Evolutionary conservation across 1,140 invertebrate species (phyloP).

Genomic region (Ceratitis capitata): DNA sequence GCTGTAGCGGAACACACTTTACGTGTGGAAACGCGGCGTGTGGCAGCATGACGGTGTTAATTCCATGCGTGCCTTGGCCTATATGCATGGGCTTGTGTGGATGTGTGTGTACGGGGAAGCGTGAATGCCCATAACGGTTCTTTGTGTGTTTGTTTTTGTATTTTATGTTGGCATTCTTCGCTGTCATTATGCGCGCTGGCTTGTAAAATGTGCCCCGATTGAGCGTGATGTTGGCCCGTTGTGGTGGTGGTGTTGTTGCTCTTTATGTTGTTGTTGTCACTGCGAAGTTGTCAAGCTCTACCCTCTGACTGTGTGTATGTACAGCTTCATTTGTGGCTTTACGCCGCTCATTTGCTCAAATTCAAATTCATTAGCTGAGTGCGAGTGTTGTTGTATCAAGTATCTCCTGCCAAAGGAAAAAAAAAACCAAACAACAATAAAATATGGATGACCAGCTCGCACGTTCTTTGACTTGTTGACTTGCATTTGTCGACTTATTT

Average conservation of each 20-base stretch:
- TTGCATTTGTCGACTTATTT: slow-evolving; percentile 9
- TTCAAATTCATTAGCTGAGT: not conserved
- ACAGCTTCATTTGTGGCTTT: not conserved
- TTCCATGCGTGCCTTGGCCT: not conserved
- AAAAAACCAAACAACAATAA: not conserved
- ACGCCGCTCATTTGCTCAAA: not conserved
- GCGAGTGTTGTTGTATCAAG: not conserved
- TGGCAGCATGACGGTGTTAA: not conserved
- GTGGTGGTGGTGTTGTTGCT: not conserved
- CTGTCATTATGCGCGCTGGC: slow-evolving; percentile 15
- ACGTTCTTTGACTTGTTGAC: slow-evolving; percentile 10
- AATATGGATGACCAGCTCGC: not conserved
- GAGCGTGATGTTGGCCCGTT: not conserved
- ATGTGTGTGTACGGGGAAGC: not conserved
- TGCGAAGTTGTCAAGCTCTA: not conserved
- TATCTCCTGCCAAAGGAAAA: not conserved
- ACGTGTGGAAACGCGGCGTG: not conserved
- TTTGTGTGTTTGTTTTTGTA: not conserved
- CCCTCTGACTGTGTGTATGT: no score
- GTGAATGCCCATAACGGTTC: no score
- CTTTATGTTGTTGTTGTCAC: no score
- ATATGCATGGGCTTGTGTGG: not conserved
- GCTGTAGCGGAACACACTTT: not conserved
- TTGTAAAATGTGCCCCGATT: slow-evolving; percentile 30
- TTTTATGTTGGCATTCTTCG: not conserved